phyloP scores from a whole-genome alignment of 1,140 invertebrate species.

The Ectropis grisescens region DNA sequence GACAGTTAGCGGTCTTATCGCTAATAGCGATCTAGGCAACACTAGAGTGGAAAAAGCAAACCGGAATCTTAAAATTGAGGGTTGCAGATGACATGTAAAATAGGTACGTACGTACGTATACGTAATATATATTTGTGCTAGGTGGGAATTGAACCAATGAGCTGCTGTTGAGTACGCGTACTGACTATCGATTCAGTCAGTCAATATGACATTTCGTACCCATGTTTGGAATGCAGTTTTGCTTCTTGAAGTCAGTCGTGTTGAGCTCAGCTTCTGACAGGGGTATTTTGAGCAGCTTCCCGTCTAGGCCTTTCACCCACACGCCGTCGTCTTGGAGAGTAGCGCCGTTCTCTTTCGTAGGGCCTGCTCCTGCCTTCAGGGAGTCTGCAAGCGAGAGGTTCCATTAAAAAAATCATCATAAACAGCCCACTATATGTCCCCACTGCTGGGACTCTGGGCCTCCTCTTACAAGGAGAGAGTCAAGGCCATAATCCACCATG shows the following conservation, averaged over 20 bases:
- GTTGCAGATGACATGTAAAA: background rate
- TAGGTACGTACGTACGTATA: background rate
- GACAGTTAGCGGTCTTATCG: too few species aligned
- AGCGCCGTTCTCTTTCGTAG: conserved; percentile 20
- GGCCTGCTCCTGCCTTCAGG: conserved; percentile 26
- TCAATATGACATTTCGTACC: too few species aligned
- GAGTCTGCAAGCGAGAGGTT: conserved; percentile 15
- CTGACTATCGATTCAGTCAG: too few species aligned
- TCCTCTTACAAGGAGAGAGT: background rate
- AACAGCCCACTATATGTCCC: too few species aligned
- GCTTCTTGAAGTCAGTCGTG: conserved; percentile 27
- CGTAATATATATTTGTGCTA: background rate
- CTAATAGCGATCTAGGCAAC: too few species aligned
- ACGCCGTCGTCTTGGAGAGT: conserved; percentile 26
- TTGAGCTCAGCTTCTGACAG: conserved; percentile 19
- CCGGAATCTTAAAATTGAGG: background rate
- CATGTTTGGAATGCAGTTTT: conserved; percentile 39
- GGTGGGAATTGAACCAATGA: background rate
- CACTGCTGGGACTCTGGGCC: too few species aligned
- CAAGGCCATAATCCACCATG: background rate
- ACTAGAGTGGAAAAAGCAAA: background rate
- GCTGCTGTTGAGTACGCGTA: too few species aligned
- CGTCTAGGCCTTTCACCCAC: conserved; percentile 22
- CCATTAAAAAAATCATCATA: background rate
- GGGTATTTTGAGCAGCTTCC: conserved; percentile 25